A percentile compares a stretch with the other conserved stretches of the same genome.
Conservation (phyloP, 2,888 invertebrate genomes). For the Girardia tigrina region DNA sequence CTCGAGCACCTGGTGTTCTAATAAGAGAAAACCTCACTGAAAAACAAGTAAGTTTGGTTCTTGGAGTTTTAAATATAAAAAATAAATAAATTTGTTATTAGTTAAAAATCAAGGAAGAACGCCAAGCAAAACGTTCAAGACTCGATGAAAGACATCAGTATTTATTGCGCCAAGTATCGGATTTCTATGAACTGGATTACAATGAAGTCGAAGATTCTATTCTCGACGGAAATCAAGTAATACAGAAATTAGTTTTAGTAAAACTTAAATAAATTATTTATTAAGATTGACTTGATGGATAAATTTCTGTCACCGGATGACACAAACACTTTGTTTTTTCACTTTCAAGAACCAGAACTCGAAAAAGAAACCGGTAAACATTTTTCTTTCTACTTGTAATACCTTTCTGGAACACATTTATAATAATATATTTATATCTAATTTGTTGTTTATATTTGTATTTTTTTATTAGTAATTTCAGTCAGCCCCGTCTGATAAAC, state of each 20-base stretch:
- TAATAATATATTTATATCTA: no score
- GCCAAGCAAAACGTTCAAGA: slow-evolving; percentile 47
- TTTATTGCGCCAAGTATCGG: slow-evolving; percentile 47
- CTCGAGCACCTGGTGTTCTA: slow-evolving; percentile 43
- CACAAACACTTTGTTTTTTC: slow-evolving; percentile 45
- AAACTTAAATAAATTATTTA: slow-evolving; percentile 30
- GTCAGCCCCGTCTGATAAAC: no score
- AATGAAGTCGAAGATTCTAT: slow-evolving; percentile 49
- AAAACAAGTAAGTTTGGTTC: slow-evolving; percentile 44
- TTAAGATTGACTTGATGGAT: slow-evolving; percentile 48
- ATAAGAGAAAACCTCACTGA: slow-evolving; percentile 48
- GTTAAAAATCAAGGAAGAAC: slow-evolving; percentile 50
- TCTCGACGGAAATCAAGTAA: slow-evolving; percentile 48
- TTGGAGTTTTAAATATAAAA: neutral
- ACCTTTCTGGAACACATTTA: no score
- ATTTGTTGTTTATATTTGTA: no score
- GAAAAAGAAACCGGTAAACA: slow-evolving; percentile 38
- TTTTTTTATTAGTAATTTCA: no score
- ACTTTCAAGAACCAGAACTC: slow-evolving; percentile 47
- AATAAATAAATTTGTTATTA: slow-evolving; percentile 36
- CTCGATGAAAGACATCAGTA: slow-evolving; percentile 48
- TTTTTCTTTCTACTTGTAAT: neutral
- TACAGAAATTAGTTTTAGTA: slow-evolving; percentile 27
- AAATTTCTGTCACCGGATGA: slow-evolving; percentile 45
- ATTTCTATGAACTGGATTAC: slow-evolving; percentile 46